These are phyloP conservation scores for Prolemur simus DNA, from an alignment of 2,113 vertebrate species.

Conservation along the genomic window DNA sequence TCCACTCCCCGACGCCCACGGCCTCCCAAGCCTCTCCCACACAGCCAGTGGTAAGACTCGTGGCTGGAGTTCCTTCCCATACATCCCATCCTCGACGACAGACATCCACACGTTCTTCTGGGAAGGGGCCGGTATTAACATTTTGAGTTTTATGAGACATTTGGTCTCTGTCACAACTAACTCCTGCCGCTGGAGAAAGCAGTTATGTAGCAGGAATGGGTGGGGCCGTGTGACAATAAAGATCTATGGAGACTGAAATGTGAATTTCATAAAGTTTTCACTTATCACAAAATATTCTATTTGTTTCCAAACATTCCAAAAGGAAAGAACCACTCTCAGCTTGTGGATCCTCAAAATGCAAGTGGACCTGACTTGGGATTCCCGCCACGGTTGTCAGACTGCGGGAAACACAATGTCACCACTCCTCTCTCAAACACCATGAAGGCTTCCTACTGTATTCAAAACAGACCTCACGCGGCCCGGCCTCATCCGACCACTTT, in stretches of 20 bases:
- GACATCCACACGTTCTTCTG: rapidly evolving
- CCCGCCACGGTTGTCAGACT: neutral
- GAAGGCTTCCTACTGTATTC: neutral
- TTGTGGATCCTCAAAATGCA: neutral
- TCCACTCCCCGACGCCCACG: rapidly evolving
- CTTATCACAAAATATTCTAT: neutral
- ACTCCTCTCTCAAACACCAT: neutral
- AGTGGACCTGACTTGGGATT: neutral
- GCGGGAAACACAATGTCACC: rapidly evolving
- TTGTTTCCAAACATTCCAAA: neutral
- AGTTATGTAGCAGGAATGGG: rapidly evolving
- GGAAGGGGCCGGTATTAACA: rapidly evolving
- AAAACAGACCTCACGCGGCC: neutral
- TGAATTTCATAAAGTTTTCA: neutral
- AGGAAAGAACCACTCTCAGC: neutral
- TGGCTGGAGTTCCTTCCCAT: neutral
- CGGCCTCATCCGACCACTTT: neutral
- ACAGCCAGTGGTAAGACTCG: too few relatives aligned
- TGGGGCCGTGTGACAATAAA: rapidly evolving
- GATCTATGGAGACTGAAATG: rapidly evolving
- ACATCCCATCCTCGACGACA: neutral
- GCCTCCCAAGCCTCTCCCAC: neutral
- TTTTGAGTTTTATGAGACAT: rapidly evolving
- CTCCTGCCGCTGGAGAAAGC: neutral
- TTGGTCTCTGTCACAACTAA: neutral